A percentile compares a stretch with the other conserved stretches of the same genome.
Evolutionary conservation across 2,888 invertebrate genomes (phyloP).

Genomic region (Eulithis testata): DNA sequence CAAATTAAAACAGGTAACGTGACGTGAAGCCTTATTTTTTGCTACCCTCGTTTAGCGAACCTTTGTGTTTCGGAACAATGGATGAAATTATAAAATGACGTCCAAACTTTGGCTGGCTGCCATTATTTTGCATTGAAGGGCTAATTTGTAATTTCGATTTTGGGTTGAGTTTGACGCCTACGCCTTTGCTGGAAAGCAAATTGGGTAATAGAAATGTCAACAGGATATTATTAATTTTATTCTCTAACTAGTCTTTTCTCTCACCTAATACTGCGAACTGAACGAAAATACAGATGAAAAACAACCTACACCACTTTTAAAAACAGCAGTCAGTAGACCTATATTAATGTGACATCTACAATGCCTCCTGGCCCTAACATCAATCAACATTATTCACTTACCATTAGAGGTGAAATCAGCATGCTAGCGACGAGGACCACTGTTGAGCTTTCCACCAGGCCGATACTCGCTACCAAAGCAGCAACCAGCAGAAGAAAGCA

Average conservation of each 20-base stretch:
- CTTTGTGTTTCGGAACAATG: slow-evolving; percentile 20
- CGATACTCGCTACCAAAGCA: slow-evolving; percentile 90
- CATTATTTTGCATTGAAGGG: not conserved
- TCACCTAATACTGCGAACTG: too few species aligned
- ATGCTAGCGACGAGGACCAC: slow-evolving; percentile 91
- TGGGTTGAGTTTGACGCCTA: slow-evolving; percentile 3
- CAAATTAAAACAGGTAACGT: slow-evolving; percentile 12
- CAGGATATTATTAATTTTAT: not conserved
- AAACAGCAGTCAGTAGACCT: too few species aligned
- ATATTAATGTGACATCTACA: too few species aligned
- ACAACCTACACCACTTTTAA: too few species aligned
- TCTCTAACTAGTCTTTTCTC: not conserved
- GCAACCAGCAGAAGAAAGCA: slow-evolving; percentile 88
- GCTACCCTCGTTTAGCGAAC: slow-evolving; percentile 10
- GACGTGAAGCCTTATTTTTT: slow-evolving; percentile 23
- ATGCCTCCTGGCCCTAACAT: too few species aligned
- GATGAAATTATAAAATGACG: slow-evolving; percentile 11
- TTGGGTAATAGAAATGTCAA: not conserved
- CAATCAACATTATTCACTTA: slow-evolving; percentile 52
- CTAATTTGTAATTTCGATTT: slow-evolving; percentile 7
- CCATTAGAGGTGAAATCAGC: slow-evolving; percentile 93
- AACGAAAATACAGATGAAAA: too few species aligned
- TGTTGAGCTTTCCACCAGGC: slow-evolving; percentile 89
- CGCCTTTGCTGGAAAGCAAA: not conserved
- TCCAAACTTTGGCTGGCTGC: slow-evolving; percentile 9